phyloP scores from a whole-genome alignment of 2,113 vertebrate genomes.

The Craseonycteris thonglongyai region DNA sequence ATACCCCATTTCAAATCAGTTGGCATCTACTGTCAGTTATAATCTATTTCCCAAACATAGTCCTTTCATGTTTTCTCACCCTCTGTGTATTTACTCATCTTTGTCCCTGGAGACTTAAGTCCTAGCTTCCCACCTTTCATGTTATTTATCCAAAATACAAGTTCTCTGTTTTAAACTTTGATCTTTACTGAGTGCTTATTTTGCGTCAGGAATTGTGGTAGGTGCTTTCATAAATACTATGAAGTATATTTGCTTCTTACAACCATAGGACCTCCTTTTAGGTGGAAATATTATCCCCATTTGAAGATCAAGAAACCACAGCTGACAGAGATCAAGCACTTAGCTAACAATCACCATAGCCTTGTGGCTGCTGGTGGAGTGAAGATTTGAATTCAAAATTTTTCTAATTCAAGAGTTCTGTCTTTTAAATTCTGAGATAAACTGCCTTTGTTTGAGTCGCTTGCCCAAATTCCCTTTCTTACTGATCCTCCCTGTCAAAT shows the following conservation, averaged over 20 bases:
- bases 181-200: neutral
- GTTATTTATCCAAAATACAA: neutral
- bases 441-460: neutral
- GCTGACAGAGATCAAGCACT: fast-evolving
- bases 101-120: neutral
- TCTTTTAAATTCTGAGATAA: neutral
- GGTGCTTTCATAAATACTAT: neutral
- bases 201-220: neutral
- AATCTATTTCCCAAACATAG: neutral
- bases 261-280: neutral
- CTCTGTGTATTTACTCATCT: neutral
- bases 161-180: neutral
- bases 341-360: neutral
- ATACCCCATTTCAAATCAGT: neutral
- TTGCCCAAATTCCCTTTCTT: neutral
- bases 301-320: neutral
- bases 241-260: neutral
- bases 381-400: neutral
- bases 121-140: neutral
- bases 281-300: neutral
- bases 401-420: neutral
- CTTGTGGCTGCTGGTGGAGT: neutral
- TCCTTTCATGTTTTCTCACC: neutral
- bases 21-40: neutral
- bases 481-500: neutral